Evolutionary conservation across 2,888 invertebrate species (phyloP), one percentile per base, ranked within the genome.

Genomic region (Subacronicta megacephala): DNA sequence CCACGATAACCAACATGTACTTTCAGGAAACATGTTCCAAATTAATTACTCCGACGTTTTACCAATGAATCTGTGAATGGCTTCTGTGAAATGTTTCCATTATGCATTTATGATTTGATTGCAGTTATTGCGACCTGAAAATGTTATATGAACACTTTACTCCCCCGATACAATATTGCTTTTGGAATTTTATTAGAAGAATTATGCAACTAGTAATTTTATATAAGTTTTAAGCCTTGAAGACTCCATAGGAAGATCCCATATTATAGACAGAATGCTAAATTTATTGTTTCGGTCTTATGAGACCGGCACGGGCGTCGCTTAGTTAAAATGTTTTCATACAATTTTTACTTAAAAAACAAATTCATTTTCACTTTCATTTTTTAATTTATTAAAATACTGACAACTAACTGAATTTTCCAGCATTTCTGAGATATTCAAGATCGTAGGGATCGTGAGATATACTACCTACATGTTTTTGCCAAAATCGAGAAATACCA

Each of bases 31-130:
- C 16, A 13, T 29, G 29, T 36, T 38, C 31, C 7, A 41, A 49
- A 56, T 52, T 45, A 70, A 57, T 57, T 29, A 15, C 13, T 3
- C 17, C 10, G 7, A 40, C 37, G n/a, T 31, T 56, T 55, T 62
- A 70, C 41, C 51, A n/a, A 16, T 12, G 33, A 70, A 70, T 35
- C 26, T 7, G 3, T 12, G n/a, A n/a, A n/a, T n/a, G 20, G 2
- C 7, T 29, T 38, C n/a, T 7, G 18, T 20, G 33, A 40, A 50
- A 18, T 40, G 36, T 9, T 63, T 43, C 41, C 18, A 42, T 36
- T 45, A 37, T 6, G 20, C n/a, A 36, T 46, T 54, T 18, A 51
- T 51, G 15, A 62, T 12, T 10, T 26, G 7, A 10, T 23, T 37
- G 33, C 12, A 38, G 12, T 40, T 31, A 9, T 1, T 40, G 9